Percentiles rank a stretch among this genome's conserved stretches.
Conservation (phyloP, 2,113 vertebrate species). For the Tachycineta bicolor region DNA sequence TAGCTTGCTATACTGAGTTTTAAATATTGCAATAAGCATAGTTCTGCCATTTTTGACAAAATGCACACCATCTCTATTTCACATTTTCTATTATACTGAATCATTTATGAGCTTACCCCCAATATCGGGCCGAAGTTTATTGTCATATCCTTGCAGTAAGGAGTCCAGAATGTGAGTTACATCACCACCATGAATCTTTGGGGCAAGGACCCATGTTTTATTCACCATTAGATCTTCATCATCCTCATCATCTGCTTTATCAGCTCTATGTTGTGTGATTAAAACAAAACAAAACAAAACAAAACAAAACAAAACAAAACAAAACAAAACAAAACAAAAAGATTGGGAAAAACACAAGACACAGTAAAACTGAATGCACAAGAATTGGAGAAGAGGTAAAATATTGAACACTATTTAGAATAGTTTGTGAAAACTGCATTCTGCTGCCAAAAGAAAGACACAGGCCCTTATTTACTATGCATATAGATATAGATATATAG, state of each 20-base stretch:
- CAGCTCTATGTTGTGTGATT: conserved; percentile 68
- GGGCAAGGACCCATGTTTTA: conserved; percentile 96
- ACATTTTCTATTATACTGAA: not conserved
- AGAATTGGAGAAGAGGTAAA: not conserved
- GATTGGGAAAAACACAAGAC: conserved; percentile 11
- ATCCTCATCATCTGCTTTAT: conserved; percentile 92
- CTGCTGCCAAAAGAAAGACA: not conserved
- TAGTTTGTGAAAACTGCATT: not conserved
- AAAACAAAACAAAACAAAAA: not conserved
- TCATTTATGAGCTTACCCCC: conserved; percentile 80
- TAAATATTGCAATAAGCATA: not conserved
- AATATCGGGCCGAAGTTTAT: conserved; percentile 94
- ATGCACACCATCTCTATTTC: not conserved
- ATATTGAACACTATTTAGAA: not conserved
- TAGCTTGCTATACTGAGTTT: not conserved
- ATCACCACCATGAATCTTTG: conserved; percentile 94
- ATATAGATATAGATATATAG: too few relatives aligned
- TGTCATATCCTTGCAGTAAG: conserved; percentile 93
- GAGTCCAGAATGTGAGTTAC: conserved; percentile 94
- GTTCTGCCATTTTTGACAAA: not conserved
- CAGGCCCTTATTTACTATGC: not conserved
- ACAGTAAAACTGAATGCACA: not conserved
- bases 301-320: not conserved
- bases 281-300: not conserved
- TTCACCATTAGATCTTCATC: conserved; percentile 92